These are phyloP conservation scores for Chanos chanos DNA, from an alignment of 2,797 vertebrate genomes.

Conservation along the genomic window DNA sequence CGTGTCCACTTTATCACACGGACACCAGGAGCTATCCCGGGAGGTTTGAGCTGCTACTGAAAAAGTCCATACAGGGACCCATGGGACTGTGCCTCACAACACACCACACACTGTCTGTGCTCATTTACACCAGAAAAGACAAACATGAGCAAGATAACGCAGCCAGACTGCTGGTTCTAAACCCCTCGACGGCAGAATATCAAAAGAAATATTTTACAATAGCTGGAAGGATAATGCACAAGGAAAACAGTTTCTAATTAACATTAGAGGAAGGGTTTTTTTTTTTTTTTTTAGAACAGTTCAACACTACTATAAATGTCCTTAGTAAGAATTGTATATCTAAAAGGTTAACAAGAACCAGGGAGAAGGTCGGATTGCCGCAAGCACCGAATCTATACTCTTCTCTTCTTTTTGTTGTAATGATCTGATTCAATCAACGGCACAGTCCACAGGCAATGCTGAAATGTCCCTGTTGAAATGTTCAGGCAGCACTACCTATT, in stretches of 20 bases:
- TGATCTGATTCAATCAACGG: constrained; percentile 22
- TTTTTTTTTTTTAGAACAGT: too few relatives aligned
- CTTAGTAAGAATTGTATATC: too few relatives aligned
- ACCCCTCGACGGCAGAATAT: too few relatives aligned
- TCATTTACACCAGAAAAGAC: constrained; percentile 40
- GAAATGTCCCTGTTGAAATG: constrained; percentile 43
- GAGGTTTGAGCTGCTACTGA: constrained; percentile 21
- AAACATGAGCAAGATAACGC: constrained; percentile 32
- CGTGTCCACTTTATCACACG: constrained; percentile 35
- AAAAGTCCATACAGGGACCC: constrained; percentile 18
- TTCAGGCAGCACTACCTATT: constrained; percentile 46
- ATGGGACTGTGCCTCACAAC: constrained; percentile 27
- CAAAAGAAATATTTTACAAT: too few relatives aligned
- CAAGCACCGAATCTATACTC: constrained; percentile 20
- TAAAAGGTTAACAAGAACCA: constrained; percentile 30
- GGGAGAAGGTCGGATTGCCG: constrained; percentile 2
- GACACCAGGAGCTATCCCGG: constrained; percentile 31
- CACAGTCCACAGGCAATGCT: constrained; percentile 21
- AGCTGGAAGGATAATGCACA: too few relatives aligned
- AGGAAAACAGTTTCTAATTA: too few relatives aligned
- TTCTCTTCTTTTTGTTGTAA: constrained; percentile 24
- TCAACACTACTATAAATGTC: too few relatives aligned
- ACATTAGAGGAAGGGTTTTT: too few relatives aligned
- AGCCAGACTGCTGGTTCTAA: constrained; percentile 13
- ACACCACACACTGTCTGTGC: constrained; percentile 20